Conservation (phyloP, 2,888 invertebrate species). For the Ormyrus labotus region DNA sequence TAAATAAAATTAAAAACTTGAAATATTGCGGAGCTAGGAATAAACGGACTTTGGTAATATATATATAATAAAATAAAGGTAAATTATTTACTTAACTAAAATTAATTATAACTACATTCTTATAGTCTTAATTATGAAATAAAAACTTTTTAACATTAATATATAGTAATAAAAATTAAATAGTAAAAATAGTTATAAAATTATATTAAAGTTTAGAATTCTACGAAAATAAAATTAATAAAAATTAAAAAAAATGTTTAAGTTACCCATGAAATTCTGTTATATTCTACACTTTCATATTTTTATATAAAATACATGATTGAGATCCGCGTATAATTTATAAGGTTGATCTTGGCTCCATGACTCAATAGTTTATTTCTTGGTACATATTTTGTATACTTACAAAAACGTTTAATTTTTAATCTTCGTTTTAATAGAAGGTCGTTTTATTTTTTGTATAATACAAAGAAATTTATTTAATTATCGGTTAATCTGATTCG, state of each 20-base stretch:
- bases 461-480: constrained; percentile 58
- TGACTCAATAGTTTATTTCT: constrained; percentile 60
- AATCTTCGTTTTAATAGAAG: constrained; percentile 60
- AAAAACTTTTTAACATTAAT: constrained; percentile 5
- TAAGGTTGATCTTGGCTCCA: constrained; percentile 65
- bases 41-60: too few relatives aligned
- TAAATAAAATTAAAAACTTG: too few relatives aligned
- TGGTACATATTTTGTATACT: constrained; percentile 53
- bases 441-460: constrained; percentile 56
- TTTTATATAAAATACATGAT: constrained; percentile 74
- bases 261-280: constrained; percentile 64
- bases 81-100: too few relatives aligned
- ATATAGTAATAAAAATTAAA: too few relatives aligned
- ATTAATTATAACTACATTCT: too few relatives aligned
- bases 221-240: constrained; percentile 63
- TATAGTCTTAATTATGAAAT: too few relatives aligned
- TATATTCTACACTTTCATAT: constrained; percentile 62
- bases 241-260: constrained; percentile 73
- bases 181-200: too few relatives aligned
- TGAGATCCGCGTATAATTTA: constrained; percentile 68
- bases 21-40: too few relatives aligned
- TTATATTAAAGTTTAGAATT: too few relatives aligned
- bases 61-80: too few relatives aligned
- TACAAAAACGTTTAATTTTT: constrained; percentile 66
- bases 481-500: constrained; percentile 53